Conservation (phyloP, 2,113 vertebrate species). For the Camelus bactrianus region DNA sequence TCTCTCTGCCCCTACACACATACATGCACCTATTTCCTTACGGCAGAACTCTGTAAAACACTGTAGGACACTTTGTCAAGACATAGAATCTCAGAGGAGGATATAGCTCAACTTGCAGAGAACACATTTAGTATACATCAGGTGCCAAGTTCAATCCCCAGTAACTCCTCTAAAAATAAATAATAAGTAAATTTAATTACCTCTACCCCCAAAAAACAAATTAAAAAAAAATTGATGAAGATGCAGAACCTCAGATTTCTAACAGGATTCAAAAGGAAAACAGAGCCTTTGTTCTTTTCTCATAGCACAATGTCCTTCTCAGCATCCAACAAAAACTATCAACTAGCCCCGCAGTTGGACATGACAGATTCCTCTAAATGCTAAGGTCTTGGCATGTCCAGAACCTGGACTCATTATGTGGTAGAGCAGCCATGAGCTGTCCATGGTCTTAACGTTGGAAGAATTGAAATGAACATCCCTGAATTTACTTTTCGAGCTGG, state of each 20-base stretch:
- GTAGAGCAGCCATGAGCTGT: neutral
- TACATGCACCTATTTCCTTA: neutral
- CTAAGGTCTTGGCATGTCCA: neutral
- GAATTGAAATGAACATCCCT: constrained; percentile 20
- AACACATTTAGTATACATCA: no score
- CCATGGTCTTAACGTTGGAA: neutral
- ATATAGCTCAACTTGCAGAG: no score
- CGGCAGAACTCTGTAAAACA: neutral
- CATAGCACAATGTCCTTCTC: neutral
- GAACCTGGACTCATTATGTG: neutral
- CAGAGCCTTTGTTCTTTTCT: neutral
- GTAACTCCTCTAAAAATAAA: no score
- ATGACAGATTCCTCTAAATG: neutral
- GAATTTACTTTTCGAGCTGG: constrained; percentile 17
- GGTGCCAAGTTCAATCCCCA: no score
- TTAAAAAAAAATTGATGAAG: no score
- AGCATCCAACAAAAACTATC: neutral
- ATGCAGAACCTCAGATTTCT: neutral
- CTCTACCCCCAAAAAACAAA: no score
- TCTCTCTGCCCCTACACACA: neutral
- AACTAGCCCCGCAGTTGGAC: neutral
- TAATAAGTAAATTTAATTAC: no score
- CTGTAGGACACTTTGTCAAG: neutral
- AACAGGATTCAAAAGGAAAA: constrained; percentile 31
- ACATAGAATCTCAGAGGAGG: neutral